Evolutionary conservation across 1,140 invertebrate genomes (phyloP), one percentile per base, ranked within the genome.

Genomic region (Trichomalopsis sarcophagae): DNA sequence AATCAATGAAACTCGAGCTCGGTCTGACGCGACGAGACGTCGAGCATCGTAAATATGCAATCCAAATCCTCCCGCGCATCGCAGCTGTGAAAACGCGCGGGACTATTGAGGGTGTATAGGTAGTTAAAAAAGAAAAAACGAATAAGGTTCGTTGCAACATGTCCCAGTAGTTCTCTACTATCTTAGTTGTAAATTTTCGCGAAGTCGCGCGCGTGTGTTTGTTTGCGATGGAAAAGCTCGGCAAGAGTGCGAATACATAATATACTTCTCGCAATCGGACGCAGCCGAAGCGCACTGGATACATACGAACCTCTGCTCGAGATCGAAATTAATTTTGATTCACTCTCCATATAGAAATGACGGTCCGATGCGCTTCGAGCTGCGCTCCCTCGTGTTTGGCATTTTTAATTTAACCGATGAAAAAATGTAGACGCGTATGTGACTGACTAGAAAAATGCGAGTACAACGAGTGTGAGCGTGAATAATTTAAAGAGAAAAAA

Each of bases 111-210:
- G 89, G 82, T 87, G 87, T 90, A 88, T 91, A 91, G 90, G 81
- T 91, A 89, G 86, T 88, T 7, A 62, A 87, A 88, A 87, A 40
- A 87, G 87, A 47, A 47, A 27, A 68, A 81, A 74, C 47, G 80
- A 85, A 1, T 27, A 27, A 76, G 71, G 62, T 85, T 82, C 84
- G 73, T 82, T 81, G 84, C 80, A 44, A 88, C 82, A 88, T 91
- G 89, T 89, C 83, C 87, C 88, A 88, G 84, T 90, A 88, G 90
- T 89, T 89, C 90, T 91, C 87, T 90, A 89, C 87, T 90, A 88
- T 87, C 87, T 90, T 90, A 89, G 89, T 89, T 91, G 90, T 90
- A 90, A 90, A 91, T 90, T 91, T 88, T 88, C 6, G 86, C 88
- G 87, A 86, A 86, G 69, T 87, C 81, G 80, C 87, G 81, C 47